phyloP scores from a whole-genome alignment of 1,140 invertebrate genomes.

The Drosophila watanabei region DNA sequence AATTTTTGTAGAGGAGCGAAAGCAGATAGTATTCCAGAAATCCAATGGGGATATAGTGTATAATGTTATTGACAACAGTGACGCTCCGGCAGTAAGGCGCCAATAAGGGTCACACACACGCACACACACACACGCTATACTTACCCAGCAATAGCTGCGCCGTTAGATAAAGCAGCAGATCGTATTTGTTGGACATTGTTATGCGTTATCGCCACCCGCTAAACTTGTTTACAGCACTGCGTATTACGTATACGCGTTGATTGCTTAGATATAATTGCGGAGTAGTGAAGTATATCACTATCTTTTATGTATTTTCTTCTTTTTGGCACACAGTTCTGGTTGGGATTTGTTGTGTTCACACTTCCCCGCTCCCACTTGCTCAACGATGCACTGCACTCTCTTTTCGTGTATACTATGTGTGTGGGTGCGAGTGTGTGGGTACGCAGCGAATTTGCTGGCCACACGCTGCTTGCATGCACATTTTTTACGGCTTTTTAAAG shows the following conservation, averaged over 20 bases:
- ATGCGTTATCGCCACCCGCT: conserved; percentile 56
- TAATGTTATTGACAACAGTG: conserved; percentile 44
- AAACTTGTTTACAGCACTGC: conserved; percentile 70
- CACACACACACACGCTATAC: conserved; percentile 32
- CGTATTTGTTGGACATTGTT: conserved; percentile 68
- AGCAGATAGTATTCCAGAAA: conserved; percentile 12
- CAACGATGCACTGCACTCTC: conserved; percentile 41
- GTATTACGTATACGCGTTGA: conserved; percentile 68
- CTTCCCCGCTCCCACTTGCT: conserved; percentile 19
- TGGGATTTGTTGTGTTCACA: conserved; percentile 31
- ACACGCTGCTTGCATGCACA: conserved; percentile 66
- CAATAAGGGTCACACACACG: conserved; percentile 34
- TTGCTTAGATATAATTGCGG: conserved; percentile 20
- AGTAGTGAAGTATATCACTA: conserved; percentile 11
- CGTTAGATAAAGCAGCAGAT: conserved; percentile 68
- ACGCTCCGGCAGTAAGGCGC: conserved; percentile 42
- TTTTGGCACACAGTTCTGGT: conserved; percentile 52
- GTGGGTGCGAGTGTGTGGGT: conserved; percentile 43
- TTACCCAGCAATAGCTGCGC: conserved; percentile 71
- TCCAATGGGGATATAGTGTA: conserved; percentile 26
- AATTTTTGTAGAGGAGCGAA: background rate
- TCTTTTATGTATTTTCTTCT: conserved; percentile 3
- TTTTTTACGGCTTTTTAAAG: conserved; percentile 27
- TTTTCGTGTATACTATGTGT: conserved; percentile 43
- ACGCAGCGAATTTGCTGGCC: conserved; percentile 63